Base-by-base conservation (phyloP, 2,113 vertebrate genomes). In the Zeus faber region DNA sequence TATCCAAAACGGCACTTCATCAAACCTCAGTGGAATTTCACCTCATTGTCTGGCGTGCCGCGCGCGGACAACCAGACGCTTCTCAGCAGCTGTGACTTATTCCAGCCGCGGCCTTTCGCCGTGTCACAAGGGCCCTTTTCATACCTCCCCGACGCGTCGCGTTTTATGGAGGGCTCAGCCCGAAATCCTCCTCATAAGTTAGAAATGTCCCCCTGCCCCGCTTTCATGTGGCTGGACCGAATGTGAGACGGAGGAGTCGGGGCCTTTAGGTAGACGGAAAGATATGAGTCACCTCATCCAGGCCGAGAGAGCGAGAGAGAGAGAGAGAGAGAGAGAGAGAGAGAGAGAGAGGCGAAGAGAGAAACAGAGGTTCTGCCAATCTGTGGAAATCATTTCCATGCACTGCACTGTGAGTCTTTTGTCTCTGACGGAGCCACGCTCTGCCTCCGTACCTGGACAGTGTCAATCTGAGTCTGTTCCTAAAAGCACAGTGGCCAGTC, bases 121-220 rank as follows among this genome's bases (percentile, higher is more conserved):
- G n/a, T n/a, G n/a, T n/a, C n/a, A n/a, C n/a, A n/a, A n/a, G n/a
- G n/a, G n/a, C n/a, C n/a, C n/a, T n/a, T n/a, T n/a, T n/a, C n/a
- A n/a, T n/a, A n/a, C n/a, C n/a, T n/a, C n/a, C 44, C 23, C 31
- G 23, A 62, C 46, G 62, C 45, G 2, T 8, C 26, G 48, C n/a
- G 24, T 65, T 79, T 74, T 81, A 77, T 60, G 41, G 59, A 17
- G 25, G 44, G 60, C 58, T 74, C 49, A 39, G 47, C n/a, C 41
- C 33, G 27, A 41, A 57, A 62, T 62, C 37, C 54, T 37, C 70
- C 63, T 72, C 23, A 27, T 45, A 52, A 49, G 25, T 62, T 54
- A 13, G 26, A 56, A 47, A 52, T 39, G 47, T n/a, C n/a, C n/a
- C n/a, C n/a, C n/a, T 39, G 7, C 33, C 9, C 11, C 11, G 26